Evolutionary conservation across 2,888 invertebrate species (phyloP).

Genomic region (Galerucella pusilla): DNA sequence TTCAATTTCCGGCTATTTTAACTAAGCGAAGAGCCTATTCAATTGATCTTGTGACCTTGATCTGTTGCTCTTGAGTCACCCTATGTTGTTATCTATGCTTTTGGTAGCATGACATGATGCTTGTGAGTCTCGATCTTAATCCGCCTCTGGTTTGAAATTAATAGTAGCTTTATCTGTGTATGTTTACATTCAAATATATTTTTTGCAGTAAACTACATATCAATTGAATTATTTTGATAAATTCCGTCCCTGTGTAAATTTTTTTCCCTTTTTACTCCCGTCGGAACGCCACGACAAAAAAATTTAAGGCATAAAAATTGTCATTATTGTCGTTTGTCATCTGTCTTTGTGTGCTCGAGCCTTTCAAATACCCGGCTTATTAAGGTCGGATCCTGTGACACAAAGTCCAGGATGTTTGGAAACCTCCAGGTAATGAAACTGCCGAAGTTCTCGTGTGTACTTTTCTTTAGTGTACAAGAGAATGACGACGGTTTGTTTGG

Average conservation of each 20-base stretch:
- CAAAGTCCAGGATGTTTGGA: constrained; percentile 63
- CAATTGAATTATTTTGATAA: too few species aligned
- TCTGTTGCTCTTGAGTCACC: too few species aligned
- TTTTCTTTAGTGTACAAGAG: constrained; percentile 41
- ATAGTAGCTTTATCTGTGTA: too few species aligned
- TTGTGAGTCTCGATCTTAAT: too few species aligned
- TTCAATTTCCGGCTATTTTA: too few species aligned
- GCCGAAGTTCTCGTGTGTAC: constrained; percentile 46
- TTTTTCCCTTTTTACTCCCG: background rate
- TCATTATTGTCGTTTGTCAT: constrained; percentile 61
- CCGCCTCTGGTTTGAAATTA: too few species aligned
- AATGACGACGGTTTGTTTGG: constrained; percentile 24
- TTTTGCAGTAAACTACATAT: too few species aligned
- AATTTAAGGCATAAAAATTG: constrained; percentile 58
- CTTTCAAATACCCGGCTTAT: constrained; percentile 59
- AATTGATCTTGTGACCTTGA: too few species aligned
- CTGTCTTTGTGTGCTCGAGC: constrained; percentile 56
- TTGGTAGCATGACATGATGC: too few species aligned
- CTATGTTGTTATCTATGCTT: too few species aligned
- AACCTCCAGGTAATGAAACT: constrained; percentile 57
- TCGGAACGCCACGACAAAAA: constrained; percentile 42
- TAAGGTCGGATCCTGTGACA: constrained; percentile 59
- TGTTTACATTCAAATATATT: too few species aligned
- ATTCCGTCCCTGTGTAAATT: background rate
- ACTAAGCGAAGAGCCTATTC: too few species aligned